phyloP scores from a whole-genome alignment of 2,888 invertebrate genomes.

The Sipunculus nudus region DNA sequence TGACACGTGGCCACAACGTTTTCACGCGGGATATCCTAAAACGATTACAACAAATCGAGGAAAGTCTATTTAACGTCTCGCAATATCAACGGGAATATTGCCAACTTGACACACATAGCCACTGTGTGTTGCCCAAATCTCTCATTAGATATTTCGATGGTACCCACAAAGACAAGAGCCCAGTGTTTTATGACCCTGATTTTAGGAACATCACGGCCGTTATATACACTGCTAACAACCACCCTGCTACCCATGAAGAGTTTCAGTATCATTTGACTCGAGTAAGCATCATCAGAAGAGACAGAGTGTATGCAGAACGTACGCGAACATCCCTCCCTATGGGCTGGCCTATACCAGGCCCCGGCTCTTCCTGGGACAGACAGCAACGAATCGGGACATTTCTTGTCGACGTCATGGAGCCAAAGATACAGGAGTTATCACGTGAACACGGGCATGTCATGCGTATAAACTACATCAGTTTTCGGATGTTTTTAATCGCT shows the following conservation, averaged over 20 bases:
- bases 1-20: conserved; percentile 17
- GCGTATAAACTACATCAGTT: conserved; percentile 21
- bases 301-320: conserved; percentile 11
- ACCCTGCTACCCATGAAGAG: conserved; percentile 17
- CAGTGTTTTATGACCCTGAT: conserved; percentile 36
- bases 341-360: conserved; percentile 26
- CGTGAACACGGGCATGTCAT: conserved; percentile 9
- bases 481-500: conserved; percentile 17
- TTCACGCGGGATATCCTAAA: conserved; percentile 20
- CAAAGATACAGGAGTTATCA: conserved; percentile 5
- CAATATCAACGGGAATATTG: conserved; percentile 27
- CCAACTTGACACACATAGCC: conserved; percentile 22
- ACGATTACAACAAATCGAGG: conserved; percentile 24
- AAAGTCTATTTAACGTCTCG: conserved; percentile 11
- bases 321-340: conserved; percentile 21
- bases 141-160: conserved; percentile 42
- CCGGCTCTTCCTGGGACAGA: conserved; percentile 1
- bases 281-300: conserved; percentile 14
- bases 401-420: conserved; percentile 7
- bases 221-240: conserved; percentile 27
- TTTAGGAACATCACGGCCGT: conserved; percentile 35
- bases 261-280: conserved; percentile 33
- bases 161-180: conserved; percentile 17
- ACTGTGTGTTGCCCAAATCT: conserved; percentile 30
- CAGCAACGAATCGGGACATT: conserved; percentile 19